Evolutionary conservation across 2,888 invertebrate genomes (phyloP), one percentile per base, ranked within the genome.

Genomic region (Bibio marci): DNA sequence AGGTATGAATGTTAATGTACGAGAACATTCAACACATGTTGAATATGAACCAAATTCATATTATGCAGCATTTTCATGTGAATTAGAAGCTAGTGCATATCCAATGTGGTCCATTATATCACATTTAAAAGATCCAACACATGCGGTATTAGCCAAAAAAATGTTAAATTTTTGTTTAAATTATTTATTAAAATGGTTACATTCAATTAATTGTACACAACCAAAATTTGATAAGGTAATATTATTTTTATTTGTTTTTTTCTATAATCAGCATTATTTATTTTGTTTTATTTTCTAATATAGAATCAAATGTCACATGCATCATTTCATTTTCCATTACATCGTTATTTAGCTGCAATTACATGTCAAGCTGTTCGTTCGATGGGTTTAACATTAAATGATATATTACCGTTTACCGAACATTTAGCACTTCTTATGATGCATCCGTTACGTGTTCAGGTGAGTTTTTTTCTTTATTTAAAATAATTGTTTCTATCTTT

Each of bases 31-130:
- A 50, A 80, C 83, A 39, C 95, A 95, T 64, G 82, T 95, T 13
- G 94, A 95, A 66, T 92, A 87, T 66, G 95, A 97, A 62, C 91
- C 92, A 32, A 90, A 88, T 47, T 88, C 91, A 13, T 97, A 95
- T 65, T 95, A 94, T 65, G 91, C 94, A 35, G 92, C 95, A 25
- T 97, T 95, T 66, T 90, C 91, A 44, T 94, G 94, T 48, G 95
- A 97, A 67, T 65, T 95, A 48, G 95, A 97, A 65, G 91, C 92
- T 18, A 90, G 90, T 51, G 90, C 94, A 12, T 90, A 92, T 64
- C 92, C 94, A 2, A 91, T 95, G 92, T 95, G 94, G 94, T 88
- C 91, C 12, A 73, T 95, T 41, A 80, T 92, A 39, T 80, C 82
- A 33, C 94, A 95, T 65, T 68, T 91, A 27, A 73, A 76, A 43